Evolutionary conservation across 1,140 invertebrate species (phyloP).

Genomic region (Tetramorium simillimum): DNA sequence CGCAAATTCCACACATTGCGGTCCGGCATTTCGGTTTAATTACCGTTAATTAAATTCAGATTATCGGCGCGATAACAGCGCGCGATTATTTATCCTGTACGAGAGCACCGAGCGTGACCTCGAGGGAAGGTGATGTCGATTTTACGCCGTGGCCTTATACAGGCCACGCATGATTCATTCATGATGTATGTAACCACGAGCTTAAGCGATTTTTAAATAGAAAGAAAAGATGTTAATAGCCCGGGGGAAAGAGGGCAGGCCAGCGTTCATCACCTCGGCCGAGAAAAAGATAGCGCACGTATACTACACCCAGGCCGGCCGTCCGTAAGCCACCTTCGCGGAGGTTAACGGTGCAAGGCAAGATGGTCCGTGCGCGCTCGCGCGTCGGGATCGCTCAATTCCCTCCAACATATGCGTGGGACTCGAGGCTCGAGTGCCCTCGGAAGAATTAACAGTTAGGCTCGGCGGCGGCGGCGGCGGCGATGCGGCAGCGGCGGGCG

Average conservation of each 20-base stretch:
- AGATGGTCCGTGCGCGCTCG: conserved; percentile 54
- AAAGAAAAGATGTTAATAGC: conserved; percentile 45
- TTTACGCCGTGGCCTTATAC: conserved; percentile 39
- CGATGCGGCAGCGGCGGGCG: conserved; percentile 25
- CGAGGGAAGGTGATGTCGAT: conserved; percentile 8
- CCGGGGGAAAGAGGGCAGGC: background rate
- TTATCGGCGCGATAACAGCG: background rate
- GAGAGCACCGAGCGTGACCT: background rate
- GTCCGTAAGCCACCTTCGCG: conserved; percentile 47
- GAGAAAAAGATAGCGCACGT: conserved; percentile 46
- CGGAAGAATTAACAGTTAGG: conserved; percentile 71
- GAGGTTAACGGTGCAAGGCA: conserved; percentile 77
- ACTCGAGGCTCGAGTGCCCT: conserved; percentile 61
- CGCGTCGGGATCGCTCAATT: conserved; percentile 77
- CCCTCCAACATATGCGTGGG: conserved; percentile 71
- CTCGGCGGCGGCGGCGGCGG: conserved; percentile 26
- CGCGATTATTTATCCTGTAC: background rate
- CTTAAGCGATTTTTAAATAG: conserved; percentile 24
- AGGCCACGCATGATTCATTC: conserved; percentile 51
- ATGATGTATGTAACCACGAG: conserved; percentile 13
- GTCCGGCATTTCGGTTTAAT: background rate
- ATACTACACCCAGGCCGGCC: conserved; percentile 18
- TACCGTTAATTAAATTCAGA: background rate
- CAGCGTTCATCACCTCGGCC: conserved; percentile 49
- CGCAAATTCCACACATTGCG: background rate